Base-by-base conservation (phyloP, 2,888 invertebrate species). In the Standfussiana lucernea region DNA sequence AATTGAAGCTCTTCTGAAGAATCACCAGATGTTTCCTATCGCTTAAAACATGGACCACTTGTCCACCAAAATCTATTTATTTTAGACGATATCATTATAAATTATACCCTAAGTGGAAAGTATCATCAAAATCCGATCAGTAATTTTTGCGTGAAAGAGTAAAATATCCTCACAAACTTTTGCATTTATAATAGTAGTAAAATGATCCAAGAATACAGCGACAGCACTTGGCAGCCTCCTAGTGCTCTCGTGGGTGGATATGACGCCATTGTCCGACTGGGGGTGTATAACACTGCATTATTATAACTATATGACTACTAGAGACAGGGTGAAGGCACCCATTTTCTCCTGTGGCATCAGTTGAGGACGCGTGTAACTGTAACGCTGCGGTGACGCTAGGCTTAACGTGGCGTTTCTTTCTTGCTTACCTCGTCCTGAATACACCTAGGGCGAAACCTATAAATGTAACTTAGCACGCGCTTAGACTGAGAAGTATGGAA, bases 161-260 rank as follows among this genome's bases (percentile, higher is more conserved):
- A 32, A 32, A 28, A 56, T 6, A 15, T 28, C 15, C 0, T 28
- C 6, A 21, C 10, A 10, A 59, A 32, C 35, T 5, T 11, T 61
- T 0, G 2, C 24, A 11, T 61, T 11, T 35, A 24, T 35, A 35
- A 11, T 61, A 35, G 18, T 24, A 35, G 21, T 21, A 21, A 53
- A 6, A 42, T 28, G 35, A 28, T 59, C 24, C 32, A 42, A 47
- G 47, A 47, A 28, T 5, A 11, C 45, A 37, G 59, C 71, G 59
- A 59, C 68, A 47, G 32, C 59, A 24, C 35, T 66, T 77, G 78
- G 78, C 78, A 71, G 37, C n/a, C 24, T 66, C 10, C n/a, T 50
- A 68, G 47, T 59, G 56, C 45, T 59, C 35, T 59, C 65, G 70
- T 42, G 70, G 35, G 78, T 5, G 6, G 50, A 45, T n/a, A 65